These are phyloP conservation scores for Lasioglossum morio DNA, from an alignment of 2,888 invertebrate species.

Conservation along the genomic window DNA sequence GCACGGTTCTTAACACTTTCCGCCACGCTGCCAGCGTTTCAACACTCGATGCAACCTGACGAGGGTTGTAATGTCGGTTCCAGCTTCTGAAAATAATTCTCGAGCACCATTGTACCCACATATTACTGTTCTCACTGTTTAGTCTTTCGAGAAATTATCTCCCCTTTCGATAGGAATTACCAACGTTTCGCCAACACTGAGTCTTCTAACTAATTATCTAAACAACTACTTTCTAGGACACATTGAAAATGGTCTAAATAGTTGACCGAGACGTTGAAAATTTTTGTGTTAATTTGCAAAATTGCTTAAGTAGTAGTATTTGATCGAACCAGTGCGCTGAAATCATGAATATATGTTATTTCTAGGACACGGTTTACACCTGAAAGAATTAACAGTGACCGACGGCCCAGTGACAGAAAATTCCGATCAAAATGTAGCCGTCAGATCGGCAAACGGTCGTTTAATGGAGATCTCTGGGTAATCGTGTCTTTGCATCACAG, in stretches of 20 bases:
- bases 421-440: background rate
- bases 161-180: background rate
- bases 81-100: background rate
- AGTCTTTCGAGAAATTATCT: background rate
- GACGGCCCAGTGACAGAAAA: background rate
- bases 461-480: background rate
- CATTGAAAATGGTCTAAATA: no score
- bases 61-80: background rate
- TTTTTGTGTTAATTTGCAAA: no score
- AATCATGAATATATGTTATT: no score
- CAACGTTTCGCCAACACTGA: background rate
- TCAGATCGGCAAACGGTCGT: background rate
- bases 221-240: no score
- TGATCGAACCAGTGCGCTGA: no score
- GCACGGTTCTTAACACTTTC: slow-evolving; percentile 1
- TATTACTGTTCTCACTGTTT: background rate
- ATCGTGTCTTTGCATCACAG: slow-evolving; percentile 29
- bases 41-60: background rate
- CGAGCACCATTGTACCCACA: background rate
- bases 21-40: background rate
- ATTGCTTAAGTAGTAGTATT: no score
- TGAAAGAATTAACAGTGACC: no score
- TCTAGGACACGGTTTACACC: background rate
- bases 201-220: no score
- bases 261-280: no score